Conservation (phyloP, 2,113 vertebrate species). For the Nycticorax nycticorax region DNA sequence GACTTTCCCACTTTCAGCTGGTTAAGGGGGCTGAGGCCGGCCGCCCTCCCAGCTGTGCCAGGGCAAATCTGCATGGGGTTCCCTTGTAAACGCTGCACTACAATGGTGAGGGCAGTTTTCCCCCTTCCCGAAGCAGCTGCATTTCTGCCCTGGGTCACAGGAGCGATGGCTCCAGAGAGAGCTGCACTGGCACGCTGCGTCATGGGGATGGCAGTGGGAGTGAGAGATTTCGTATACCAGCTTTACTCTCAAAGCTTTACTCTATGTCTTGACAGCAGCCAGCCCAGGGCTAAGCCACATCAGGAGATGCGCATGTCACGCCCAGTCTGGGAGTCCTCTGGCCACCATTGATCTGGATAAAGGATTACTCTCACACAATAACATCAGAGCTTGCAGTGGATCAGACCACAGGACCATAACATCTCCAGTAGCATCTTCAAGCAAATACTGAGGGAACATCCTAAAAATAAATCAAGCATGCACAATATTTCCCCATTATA, state of each 20-base stretch:
- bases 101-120: not conserved
- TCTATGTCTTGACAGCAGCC: not conserved
- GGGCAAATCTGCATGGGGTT: not conserved
- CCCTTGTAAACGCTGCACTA: not conserved
- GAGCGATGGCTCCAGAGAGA: not conserved
- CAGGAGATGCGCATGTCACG: not conserved
- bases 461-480: not conserved
- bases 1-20: not conserved
- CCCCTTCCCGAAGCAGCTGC: not conserved
- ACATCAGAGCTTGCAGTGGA: not conserved
- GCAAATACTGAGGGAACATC: not conserved
- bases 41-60: not conserved
- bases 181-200: rapidly evolving
- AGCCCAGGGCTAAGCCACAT: not conserved
- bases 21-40: not conserved
- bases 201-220: not conserved
- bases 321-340: not conserved
- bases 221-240: not conserved
- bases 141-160: not conserved
- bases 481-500: not conserved
- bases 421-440: not conserved
- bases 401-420: not conserved
- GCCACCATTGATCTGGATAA: not conserved
- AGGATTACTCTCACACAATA: not conserved
- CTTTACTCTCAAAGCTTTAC: not conserved